phyloP scores from a whole-genome alignment of 2,797 vertebrate species.

The Semotilus atromaculatus region DNA sequence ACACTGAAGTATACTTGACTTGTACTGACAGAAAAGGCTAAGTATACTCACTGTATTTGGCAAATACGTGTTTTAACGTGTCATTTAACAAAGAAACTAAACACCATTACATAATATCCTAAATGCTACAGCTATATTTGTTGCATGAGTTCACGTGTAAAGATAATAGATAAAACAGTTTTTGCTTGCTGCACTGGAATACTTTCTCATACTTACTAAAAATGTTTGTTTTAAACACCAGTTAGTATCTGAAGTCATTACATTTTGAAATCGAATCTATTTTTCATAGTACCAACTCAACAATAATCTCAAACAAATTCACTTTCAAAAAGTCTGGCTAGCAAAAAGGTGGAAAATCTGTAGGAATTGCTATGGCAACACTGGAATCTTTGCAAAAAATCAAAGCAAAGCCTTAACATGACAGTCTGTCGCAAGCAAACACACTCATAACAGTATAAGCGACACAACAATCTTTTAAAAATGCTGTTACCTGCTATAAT shows the following conservation, averaged over 20 bases:
- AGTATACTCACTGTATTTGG: no score
- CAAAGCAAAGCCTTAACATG: background rate
- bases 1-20: no score
- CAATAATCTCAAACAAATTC: background rate
- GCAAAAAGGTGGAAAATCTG: slow-evolving; percentile 8
- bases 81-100: background rate
- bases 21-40: no score
- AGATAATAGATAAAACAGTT: background rate
- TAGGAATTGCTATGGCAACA: slow-evolving; percentile 44
- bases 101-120: background rate
- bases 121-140: background rate
- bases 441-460: background rate
- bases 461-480: slow-evolving; percentile 13
- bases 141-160: background rate
- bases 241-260: background rate
- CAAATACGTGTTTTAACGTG: no score
- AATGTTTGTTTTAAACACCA: background rate
- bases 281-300: background rate
- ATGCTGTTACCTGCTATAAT: background rate
- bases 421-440: slow-evolving; percentile 1
- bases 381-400: background rate
- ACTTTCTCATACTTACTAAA: background rate
- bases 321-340: slow-evolving; percentile 17
- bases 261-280: background rate
- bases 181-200: background rate